phyloP scores from a whole-genome alignment of 2,797 vertebrate genomes.

The Chelon labrosus region DNA sequence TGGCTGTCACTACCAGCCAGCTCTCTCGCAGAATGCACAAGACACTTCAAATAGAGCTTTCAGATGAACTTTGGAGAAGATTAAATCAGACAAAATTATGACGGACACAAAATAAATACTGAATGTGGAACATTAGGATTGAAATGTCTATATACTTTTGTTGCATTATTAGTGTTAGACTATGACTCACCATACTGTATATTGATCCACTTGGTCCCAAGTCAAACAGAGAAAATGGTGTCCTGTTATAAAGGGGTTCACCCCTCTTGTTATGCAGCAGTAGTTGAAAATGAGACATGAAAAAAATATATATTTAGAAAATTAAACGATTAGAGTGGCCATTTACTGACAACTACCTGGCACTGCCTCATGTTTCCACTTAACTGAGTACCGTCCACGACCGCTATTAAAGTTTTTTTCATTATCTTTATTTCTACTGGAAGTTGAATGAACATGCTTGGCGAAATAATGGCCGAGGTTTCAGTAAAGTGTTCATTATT shows the following conservation, averaged over 20 bases:
- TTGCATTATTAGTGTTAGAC: no score
- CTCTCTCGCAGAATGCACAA: background rate
- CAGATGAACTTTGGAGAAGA: background rate
- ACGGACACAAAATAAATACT: background rate
- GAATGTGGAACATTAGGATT: background rate
- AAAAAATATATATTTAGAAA: background rate
- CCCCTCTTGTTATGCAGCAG: background rate
- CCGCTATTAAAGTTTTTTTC: slow-evolving; percentile 10
- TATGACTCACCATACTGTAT: no score
- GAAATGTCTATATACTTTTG: no score
- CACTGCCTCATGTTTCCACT: background rate
- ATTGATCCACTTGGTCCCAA: no score
- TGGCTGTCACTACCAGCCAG: slow-evolving; percentile 23
- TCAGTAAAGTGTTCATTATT: background rate
- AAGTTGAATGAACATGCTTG: slow-evolving; percentile 12
- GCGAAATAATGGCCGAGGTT: slow-evolving; percentile 6
- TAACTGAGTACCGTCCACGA: background rate
- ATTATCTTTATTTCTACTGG: slow-evolving; percentile 24
- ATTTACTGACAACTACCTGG: background rate
- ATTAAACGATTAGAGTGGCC: background rate
- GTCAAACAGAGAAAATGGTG: no score
- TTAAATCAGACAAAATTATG: slow-evolving; percentile 8
- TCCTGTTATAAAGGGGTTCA: background rate
- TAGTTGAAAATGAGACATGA: background rate
- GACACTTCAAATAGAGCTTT: slow-evolving; percentile 17